Evolutionary conservation across 2,888 invertebrate species (phyloP).

Genomic region (Eristalis pertinax): DNA sequence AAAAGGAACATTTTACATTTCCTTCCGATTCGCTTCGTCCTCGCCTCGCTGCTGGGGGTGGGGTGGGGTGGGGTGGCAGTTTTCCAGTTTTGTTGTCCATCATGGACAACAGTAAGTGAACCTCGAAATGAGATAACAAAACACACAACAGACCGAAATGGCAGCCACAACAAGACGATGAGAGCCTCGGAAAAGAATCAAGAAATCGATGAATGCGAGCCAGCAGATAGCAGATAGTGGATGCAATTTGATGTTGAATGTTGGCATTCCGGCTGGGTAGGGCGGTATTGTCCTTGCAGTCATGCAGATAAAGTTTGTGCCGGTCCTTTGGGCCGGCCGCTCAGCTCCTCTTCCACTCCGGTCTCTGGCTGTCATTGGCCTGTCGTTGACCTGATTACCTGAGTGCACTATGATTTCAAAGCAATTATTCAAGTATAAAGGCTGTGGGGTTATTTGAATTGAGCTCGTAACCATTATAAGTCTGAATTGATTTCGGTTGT

Average conservation of each 20-base stretch:
- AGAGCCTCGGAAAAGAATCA: conserved; percentile 6
- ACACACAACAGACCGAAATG: conserved; percentile 44
- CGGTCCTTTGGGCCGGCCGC: conserved; percentile 1
- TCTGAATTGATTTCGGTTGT: neutral
- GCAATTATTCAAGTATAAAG: neutral
- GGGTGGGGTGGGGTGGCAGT: neutral
- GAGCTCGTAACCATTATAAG: neutral
- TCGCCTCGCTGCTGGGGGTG: too few relatives aligned
- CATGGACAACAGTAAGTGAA: conserved; percentile 23
- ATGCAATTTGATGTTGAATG: conserved; percentile 53
- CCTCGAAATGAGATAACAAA: conserved; percentile 61
- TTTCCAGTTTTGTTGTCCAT: neutral
- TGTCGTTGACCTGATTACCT: conserved; percentile 26
- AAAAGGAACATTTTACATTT: conserved; percentile 25
- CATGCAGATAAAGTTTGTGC: conserved; percentile 38
- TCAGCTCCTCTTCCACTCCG: too few relatives aligned
- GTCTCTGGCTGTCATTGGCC: conserved; percentile 1
- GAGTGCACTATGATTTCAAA: neutral
- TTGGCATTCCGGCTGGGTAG: conserved; percentile 19
- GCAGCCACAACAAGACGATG: conserved; percentile 31
- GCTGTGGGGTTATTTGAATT: neutral
- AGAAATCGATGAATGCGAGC: conserved; percentile 43
- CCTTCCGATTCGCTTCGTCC: neutral
- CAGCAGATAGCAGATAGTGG: conserved; percentile 17
- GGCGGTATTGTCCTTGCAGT: conserved; percentile 53